Percentiles rank a stretch among this genome's conserved stretches.
Evolutionary conservation across 92 coral and sea anemone genomes (phyloP).

Genomic region (Umimayanthus chanpuru): DNA sequence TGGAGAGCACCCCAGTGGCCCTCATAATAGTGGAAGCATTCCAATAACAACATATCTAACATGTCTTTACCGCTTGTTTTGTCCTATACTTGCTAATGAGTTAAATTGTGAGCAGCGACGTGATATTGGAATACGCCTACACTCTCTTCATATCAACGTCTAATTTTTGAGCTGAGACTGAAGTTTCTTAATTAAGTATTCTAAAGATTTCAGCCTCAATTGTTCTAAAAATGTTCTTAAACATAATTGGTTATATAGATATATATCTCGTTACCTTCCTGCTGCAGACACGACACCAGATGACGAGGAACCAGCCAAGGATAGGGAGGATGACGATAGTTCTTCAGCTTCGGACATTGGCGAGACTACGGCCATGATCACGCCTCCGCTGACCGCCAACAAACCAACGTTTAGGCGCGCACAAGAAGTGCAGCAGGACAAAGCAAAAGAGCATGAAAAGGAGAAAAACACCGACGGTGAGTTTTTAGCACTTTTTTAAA

Average conservation of each 20-base stretch:
- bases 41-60: too few relatives aligned
- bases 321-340: conserved; percentile 64
- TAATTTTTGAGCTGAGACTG: too few relatives aligned
- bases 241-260: too few relatives aligned
- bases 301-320: conserved; percentile 69
- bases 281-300: conserved; percentile 81
- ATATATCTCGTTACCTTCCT: neutral
- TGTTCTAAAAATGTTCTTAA: too few relatives aligned
- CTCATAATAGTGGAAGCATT: too few relatives aligned
- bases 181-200: too few relatives aligned
- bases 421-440: conserved; percentile 72
- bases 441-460: conserved; percentile 19
- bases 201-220: too few relatives aligned
- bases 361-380: conserved; percentile 62
- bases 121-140: neutral
- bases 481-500: neutral
- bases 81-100: too few relatives aligned
- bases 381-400: conserved; percentile 25
- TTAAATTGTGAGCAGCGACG: too few relatives aligned
- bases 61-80: too few relatives aligned
- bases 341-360: conserved; percentile 82
- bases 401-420: conserved; percentile 59
- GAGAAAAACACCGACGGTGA: conserved; percentile 33
- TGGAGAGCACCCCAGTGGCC: too few relatives aligned
- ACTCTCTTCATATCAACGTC: too few relatives aligned